A percentile compares a stretch with the other conserved stretches of the same genome.
Evolutionary conservation across 2,888 invertebrate genomes (phyloP).

Genomic region (Gisinianus flammeolus): DNA sequence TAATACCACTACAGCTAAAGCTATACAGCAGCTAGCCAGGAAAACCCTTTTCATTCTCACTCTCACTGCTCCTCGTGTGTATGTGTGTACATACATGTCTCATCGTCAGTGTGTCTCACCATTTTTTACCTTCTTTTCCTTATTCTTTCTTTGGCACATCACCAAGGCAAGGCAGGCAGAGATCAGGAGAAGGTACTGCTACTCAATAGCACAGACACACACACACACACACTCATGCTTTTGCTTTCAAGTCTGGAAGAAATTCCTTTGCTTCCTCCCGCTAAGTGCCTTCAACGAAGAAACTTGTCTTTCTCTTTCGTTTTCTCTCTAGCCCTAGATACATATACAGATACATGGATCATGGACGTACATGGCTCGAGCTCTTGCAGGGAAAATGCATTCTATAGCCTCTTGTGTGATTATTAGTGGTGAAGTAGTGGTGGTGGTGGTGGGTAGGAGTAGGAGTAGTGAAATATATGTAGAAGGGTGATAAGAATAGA

Average conservation of each 20-base stretch:
- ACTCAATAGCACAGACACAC: background rate
- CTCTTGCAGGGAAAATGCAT: background rate
- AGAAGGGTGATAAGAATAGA: constrained; percentile 5
- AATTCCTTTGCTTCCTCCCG: background rate
- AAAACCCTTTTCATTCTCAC: too few relatives aligned
- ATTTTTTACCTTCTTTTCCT: constrained; percentile 2
- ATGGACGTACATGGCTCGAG: too few relatives aligned
- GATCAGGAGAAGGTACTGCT: background rate
- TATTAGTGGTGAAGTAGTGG: constrained; percentile 7
- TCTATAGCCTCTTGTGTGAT: background rate
- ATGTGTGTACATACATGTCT: too few relatives aligned
- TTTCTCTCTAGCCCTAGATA: too few relatives aligned
- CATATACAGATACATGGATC: too few relatives aligned
- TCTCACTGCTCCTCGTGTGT: too few relatives aligned
- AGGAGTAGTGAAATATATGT: background rate
- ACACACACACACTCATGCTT: constrained; percentile 1
- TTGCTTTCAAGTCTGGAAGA: background rate
- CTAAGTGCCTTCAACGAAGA: constrained; percentile 16
- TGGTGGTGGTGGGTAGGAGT: background rate
- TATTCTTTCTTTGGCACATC: constrained; percentile 40
- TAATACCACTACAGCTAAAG: too few relatives aligned
- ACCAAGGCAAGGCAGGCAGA: constrained; percentile 31
- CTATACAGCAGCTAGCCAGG: too few relatives aligned
- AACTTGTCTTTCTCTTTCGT: too few relatives aligned
- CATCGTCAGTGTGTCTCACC: background rate